phyloP scores from a whole-genome alignment of 1,140 invertebrate species.

The Scaptomyza pallida region DNA sequence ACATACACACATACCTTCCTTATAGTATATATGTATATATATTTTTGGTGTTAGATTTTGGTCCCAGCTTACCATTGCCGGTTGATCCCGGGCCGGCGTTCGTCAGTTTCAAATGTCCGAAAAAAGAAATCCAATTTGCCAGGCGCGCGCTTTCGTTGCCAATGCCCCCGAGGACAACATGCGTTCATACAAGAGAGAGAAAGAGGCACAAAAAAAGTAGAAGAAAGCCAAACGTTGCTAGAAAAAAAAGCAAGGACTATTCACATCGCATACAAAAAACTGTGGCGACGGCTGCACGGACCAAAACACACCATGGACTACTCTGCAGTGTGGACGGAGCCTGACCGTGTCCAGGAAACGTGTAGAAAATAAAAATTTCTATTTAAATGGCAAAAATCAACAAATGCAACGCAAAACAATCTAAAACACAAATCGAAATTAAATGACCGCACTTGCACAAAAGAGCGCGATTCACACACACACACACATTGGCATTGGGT shows the following conservation, averaged over 20 bases:
- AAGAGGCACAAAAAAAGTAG: slow-evolving; percentile 15
- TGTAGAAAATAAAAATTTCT: slow-evolving; percentile 83
- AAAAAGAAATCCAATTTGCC: slow-evolving; percentile 81
- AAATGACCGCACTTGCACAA: slow-evolving; percentile 83
- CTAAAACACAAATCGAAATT: slow-evolving; percentile 84
- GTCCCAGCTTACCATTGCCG: slow-evolving; percentile 24
- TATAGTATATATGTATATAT: slow-evolving; percentile 16
- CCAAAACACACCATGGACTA: slow-evolving; percentile 10
- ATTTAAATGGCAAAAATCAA: slow-evolving; percentile 83
- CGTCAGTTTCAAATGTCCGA: slow-evolving; percentile 75
- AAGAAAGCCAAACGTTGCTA: slow-evolving; percentile 22
- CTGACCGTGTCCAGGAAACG: slow-evolving; percentile 63
- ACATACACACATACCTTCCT: slow-evolving; percentile 41
- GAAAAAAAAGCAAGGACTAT: slow-evolving; percentile 23
- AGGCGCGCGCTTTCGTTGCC: slow-evolving; percentile 45
- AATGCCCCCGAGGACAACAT: slow-evolving; percentile 71
- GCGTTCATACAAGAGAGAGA: slow-evolving; percentile 75
- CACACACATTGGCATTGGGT: slow-evolving; percentile 43
- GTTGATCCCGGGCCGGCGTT: slow-evolving; percentile 47
- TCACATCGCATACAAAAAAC: slow-evolving; percentile 49
- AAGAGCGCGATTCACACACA: slow-evolving; percentile 63
- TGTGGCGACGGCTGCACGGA: slow-evolving; percentile 64
- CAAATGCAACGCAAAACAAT: slow-evolving; percentile 82
- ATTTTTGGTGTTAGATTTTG: slow-evolving; percentile 23
- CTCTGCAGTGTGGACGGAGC: slow-evolving; percentile 3